phyloP scores from a whole-genome alignment of 2,113 vertebrate genomes.

The Grantiella picta region DNA sequence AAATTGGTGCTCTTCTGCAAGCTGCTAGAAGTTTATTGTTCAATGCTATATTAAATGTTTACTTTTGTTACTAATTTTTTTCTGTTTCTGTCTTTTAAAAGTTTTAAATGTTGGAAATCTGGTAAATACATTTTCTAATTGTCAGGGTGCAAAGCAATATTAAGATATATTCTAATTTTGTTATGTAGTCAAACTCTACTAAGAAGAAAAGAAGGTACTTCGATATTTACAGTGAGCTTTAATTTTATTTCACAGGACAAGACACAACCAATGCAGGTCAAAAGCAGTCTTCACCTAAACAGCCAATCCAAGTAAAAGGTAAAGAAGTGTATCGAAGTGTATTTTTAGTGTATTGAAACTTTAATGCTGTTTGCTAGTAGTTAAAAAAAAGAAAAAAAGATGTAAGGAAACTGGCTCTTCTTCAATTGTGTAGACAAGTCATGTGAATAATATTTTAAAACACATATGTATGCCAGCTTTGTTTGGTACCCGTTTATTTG shows the following conservation, averaged over 20 bases:
- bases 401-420: neutral
- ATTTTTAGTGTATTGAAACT: neutral
- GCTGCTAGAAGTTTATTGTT: neutral
- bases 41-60: neutral
- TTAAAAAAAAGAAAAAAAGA: neutral
- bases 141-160: neutral
- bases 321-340: neutral
- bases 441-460: neutral
- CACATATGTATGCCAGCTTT: neutral
- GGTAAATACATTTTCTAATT: neutral
- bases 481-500: neutral
- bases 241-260: constrained; percentile 62
- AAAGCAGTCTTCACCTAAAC: constrained; percentile 63
- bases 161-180: neutral
- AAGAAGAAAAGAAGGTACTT: neutral
- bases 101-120: neutral
- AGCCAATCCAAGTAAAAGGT: constrained; percentile 80
- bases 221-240: neutral
- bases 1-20: neutral
- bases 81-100: neutral
- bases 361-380: neutral
- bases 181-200: neutral
- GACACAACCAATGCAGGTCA: constrained; percentile 57
- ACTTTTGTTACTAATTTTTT: neutral
- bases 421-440: neutral